Percentiles rank a stretch among this genome's conserved stretches.
Conservation (phyloP, 2,797 vertebrate species). For the Fringilla coelebs region DNA sequence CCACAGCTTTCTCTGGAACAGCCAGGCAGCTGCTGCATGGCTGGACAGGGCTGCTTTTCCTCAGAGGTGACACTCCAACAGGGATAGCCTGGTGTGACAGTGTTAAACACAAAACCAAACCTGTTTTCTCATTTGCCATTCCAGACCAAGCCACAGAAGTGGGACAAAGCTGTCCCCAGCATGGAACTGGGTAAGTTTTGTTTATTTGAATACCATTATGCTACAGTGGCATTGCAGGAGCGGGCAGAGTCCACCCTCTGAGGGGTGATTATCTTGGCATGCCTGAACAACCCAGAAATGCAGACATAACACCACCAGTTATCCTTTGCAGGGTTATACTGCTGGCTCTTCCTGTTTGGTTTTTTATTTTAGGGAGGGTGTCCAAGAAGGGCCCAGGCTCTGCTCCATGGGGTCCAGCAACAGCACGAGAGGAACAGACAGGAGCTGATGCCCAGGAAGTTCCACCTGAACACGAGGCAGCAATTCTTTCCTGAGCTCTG, state of each 20-base stretch:
- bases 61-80: background rate
- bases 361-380: background rate
- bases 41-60: background rate
- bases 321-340: background rate
- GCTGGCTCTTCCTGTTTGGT: background rate
- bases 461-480: background rate
- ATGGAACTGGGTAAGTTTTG: background rate
- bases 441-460: background rate
- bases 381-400: background rate
- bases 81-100: accelerated
- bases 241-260: background rate
- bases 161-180: background rate
- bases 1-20: background rate
- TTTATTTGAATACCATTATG: background rate
- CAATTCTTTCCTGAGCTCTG: background rate
- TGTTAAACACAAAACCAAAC: background rate
- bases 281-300: background rate
- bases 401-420: background rate
- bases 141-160: background rate
- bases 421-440: background rate
- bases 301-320: background rate
- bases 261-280: background rate
- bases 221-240: background rate
- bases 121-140: background rate
- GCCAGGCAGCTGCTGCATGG: background rate